These are phyloP conservation scores for Galerucella nymphaeae DNA, from an alignment of 2,888 invertebrate genomes.

Conservation along the genomic window DNA sequence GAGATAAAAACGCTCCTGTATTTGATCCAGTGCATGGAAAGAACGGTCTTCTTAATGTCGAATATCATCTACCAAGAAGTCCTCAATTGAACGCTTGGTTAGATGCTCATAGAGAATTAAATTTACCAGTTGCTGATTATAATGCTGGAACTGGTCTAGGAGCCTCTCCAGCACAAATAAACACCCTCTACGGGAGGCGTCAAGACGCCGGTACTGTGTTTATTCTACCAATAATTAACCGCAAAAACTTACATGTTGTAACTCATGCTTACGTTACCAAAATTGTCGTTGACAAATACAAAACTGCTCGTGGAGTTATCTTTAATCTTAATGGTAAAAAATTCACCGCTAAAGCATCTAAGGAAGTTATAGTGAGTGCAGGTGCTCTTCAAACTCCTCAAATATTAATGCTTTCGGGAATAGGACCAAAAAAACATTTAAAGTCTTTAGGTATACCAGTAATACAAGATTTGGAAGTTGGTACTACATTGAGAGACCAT, in stretches of 20 bases:
- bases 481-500: conserved; percentile 82
- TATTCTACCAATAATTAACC: conserved; percentile 72
- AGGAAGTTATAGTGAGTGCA: conserved; percentile 81
- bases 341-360: conserved; percentile 69
- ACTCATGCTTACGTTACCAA: conserved; percentile 74
- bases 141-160: conserved; percentile 60
- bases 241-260: conserved; percentile 76
- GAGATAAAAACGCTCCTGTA: conserved; percentile 33
- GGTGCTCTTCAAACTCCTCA: conserved; percentile 86
- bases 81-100: conserved; percentile 72
- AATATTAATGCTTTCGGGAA: conserved; percentile 83
- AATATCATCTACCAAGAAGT: conserved; percentile 45
- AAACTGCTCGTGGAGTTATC: conserved; percentile 73
- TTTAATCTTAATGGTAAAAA: conserved; percentile 71
- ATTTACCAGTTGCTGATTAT: conserved; percentile 60
- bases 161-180: conserved; percentile 76
- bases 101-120: conserved; percentile 74
- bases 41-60: conserved; percentile 45
- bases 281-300: conserved; percentile 71
- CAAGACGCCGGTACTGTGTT: conserved; percentile 83
- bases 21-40: conserved; percentile 27
- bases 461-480: conserved; percentile 72
- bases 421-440: conserved; percentile 75
- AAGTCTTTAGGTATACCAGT: conserved; percentile 69
- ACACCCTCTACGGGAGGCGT: conserved; percentile 75